A percentile compares a stretch with the other conserved stretches of the same genome.
phyloP scores from a whole-genome alignment of 2,797 vertebrate genomes.

The Ctenopoma multispine region DNA sequence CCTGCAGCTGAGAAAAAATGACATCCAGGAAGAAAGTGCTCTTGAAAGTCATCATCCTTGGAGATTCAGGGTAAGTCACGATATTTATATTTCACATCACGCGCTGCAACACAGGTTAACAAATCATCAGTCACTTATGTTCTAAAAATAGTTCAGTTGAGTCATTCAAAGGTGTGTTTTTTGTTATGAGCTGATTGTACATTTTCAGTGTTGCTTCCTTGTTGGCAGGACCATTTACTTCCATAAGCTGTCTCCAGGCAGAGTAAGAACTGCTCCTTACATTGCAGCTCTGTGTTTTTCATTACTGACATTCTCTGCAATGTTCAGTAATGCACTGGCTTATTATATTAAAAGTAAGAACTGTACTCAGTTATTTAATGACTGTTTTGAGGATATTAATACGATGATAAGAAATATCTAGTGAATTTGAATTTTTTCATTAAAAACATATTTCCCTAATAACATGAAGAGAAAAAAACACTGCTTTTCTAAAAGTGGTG shows the following conservation, averaged over 20 bases:
- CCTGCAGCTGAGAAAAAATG: constrained; percentile 86
- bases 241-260: constrained; percentile 49
- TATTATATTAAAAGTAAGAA: neutral
- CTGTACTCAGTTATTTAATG: neutral
- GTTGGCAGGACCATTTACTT: neutral
- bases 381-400: neutral
- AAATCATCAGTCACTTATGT: neutral
- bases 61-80: constrained; percentile 93
- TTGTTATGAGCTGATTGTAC: neutral
- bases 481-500: neutral
- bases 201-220: constrained; percentile 32
- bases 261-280: constrained; percentile 11
- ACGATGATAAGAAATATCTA: neutral
- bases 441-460: too few species aligned
- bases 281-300: neutral
- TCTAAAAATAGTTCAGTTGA: constrained; percentile 14
- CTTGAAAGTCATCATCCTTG: constrained; percentile 96
- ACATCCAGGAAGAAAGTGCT: constrained; percentile 98
- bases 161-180: neutral
- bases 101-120: neutral
- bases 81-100: constrained; percentile 3
- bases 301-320: neutral
- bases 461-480: too few species aligned
- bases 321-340: neutral
- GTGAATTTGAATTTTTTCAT: too few species aligned